These are phyloP conservation scores for Cynoglossus semilaevis DNA, from an alignment of 2,113 vertebrate genomes.

Conservation along the genomic window DNA sequence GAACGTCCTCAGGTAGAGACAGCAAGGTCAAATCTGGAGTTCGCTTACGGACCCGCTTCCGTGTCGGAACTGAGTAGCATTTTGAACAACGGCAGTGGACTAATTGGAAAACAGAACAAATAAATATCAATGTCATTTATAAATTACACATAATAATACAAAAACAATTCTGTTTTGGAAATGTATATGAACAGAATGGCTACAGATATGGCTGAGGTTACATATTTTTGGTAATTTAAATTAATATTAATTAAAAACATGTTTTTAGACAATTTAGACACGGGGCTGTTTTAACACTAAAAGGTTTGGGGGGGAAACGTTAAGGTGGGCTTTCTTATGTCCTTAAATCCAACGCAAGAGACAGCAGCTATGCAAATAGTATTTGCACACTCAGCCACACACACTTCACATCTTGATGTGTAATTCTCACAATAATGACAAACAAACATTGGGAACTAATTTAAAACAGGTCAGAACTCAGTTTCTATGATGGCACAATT, in stretches of 20 bases:
- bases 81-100: conserved; percentile 92
- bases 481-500: conserved; percentile 23
- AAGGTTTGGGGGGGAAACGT: no score
- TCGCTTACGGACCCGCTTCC: conserved; percentile 83
- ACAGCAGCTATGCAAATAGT: neutral
- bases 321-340: no score
- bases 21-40: conserved; percentile 80
- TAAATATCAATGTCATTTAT: neutral
- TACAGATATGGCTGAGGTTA: no score
- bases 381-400: neutral
- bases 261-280: no score
- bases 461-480: conserved; percentile 3
- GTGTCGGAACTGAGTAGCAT: conserved; percentile 85
- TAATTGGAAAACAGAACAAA: conserved; percentile 51
- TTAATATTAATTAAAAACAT: no score
- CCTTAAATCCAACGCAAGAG: neutral
- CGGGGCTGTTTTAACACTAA: no score
- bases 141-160: no score
- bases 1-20: conserved; percentile 88
- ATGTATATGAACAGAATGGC: no score
- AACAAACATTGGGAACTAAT: conserved; percentile 40
- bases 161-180: no score
- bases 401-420: conserved; percentile 32
- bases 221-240: no score
- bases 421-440: conserved; percentile 39